phyloP scores from a whole-genome alignment of 2,113 vertebrate species.

The Boulengeromyrus knoepffleri region DNA sequence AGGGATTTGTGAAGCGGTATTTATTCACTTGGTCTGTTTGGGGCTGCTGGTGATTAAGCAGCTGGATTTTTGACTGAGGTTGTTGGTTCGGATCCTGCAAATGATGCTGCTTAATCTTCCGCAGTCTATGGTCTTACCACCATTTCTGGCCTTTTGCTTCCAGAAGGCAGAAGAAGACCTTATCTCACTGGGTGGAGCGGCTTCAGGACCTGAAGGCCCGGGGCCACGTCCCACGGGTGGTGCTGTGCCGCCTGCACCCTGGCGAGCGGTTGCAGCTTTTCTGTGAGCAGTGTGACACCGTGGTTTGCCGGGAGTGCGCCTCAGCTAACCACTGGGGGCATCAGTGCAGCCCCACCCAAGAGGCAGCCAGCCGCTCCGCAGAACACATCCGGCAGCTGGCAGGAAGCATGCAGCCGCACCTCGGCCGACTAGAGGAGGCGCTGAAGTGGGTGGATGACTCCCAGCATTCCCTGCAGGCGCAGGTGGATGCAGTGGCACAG shows the following conservation, averaged over 20 bases:
- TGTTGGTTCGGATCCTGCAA: not conserved
- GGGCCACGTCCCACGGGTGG: conserved; percentile 55
- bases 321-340: conserved; percentile 71
- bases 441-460: conserved; percentile 57
- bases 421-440: conserved; percentile 57
- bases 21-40: not conserved
- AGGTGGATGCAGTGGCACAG: conserved; percentile 43
- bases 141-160: not conserved
- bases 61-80: not conserved
- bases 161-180: conserved; percentile 82
- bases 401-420: conserved; percentile 55
- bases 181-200: conserved; percentile 60
- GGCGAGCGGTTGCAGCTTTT: conserved; percentile 78
- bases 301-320: conserved; percentile 71
- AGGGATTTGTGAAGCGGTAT: not conserved
- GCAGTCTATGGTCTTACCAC: not conserved
- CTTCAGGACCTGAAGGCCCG: conserved; percentile 63
- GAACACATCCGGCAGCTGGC: conserved; percentile 68
- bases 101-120: not conserved
- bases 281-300: conserved; percentile 76
- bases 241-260: conserved; percentile 70
- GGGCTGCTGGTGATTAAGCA: not conserved
- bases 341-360: conserved; percentile 52
- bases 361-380: conserved; percentile 63
- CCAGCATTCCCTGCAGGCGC: conserved; percentile 47